Evolutionary conservation across 2,797 vertebrate species (phyloP).

Genomic region (Moxostoma hubbsi): DNA sequence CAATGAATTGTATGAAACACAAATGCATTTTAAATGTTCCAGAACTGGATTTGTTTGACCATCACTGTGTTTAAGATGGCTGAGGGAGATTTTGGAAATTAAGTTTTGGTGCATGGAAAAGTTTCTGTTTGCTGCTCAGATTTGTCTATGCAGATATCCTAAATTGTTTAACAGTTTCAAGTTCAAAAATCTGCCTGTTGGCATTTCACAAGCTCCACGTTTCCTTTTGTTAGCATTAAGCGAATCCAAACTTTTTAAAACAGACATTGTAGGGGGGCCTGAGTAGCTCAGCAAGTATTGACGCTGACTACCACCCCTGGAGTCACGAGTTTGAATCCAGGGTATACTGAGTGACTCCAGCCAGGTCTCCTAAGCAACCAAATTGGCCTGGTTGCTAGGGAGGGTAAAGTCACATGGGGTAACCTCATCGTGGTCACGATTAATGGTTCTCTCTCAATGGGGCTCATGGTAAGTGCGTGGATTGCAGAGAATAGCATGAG

Average conservation of each 20-base stretch:
- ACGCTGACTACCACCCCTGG: too few species aligned
- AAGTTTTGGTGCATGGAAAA: background rate
- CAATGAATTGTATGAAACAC: conserved; percentile 33
- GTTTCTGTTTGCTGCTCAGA: conserved; percentile 36
- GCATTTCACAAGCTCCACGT: conserved; percentile 13
- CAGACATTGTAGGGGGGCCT: background rate
- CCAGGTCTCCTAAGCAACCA: too few species aligned
- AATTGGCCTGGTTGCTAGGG: too few species aligned
- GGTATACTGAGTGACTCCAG: too few species aligned
- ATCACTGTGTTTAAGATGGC: conserved; percentile 42
- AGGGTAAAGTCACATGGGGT: too few species aligned
- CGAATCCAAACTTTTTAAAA: background rate
- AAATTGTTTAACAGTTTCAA: conserved; percentile 11
- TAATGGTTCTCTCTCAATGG: too few species aligned
- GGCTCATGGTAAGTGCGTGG: too few species aligned
- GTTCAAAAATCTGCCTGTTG: conserved; percentile 15
- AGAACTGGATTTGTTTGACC: conserved; percentile 33
- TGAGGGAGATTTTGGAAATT: background rate
- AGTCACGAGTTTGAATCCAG: too few species aligned
- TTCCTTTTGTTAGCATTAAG: background rate
- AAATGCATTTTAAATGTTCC: conserved; percentile 40
- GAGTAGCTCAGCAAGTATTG: too few species aligned
- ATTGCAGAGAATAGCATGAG: too few species aligned
- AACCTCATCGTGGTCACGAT: too few species aligned
- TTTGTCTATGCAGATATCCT: conserved; percentile 51